phyloP scores from a whole-genome alignment of 2,888 invertebrate genomes.

The Tipula lateralis region DNA sequence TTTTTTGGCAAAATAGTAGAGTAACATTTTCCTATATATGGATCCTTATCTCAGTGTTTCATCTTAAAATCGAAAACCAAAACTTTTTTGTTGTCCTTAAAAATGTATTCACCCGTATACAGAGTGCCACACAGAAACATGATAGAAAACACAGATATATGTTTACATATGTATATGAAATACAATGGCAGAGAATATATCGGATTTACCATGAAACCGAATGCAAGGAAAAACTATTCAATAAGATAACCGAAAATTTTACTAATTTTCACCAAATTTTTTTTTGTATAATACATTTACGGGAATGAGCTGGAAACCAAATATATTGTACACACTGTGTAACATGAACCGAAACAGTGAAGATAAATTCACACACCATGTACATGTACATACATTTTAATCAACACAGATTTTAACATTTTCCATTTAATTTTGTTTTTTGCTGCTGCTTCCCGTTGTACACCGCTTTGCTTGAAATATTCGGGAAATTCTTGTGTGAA shows the following conservation, averaged over 20 bases:
- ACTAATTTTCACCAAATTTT: neutral
- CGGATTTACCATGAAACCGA: neutral
- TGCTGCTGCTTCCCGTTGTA: neutral
- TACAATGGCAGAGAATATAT: neutral
- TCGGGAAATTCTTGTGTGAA: neutral
- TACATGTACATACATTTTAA: neutral
- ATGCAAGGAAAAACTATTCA: neutral
- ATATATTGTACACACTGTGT: neutral
- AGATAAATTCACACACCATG: neutral
- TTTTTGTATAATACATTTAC: neutral
- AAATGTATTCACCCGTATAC: neutral
- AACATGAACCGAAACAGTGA: neutral
- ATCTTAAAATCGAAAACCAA: neutral
- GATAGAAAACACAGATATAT: too few relatives aligned
- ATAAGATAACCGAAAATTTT: slow-evolving; percentile 11
- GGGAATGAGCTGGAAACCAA: neutral
- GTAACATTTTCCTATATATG: neutral
- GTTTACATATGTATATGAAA: too few relatives aligned
- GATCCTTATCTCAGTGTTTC: neutral
- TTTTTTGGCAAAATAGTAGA: neutral
- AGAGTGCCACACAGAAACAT: too few relatives aligned
- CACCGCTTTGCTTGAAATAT: slow-evolving; percentile 1
- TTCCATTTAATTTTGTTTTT: neutral
- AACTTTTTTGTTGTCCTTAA: neutral
- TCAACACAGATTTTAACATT: slow-evolving; percentile 7